Evolutionary conservation across 2,113 vertebrate species (phyloP), one percentile per base, ranked within the genome.

Genomic region (Channa argus): DNA sequence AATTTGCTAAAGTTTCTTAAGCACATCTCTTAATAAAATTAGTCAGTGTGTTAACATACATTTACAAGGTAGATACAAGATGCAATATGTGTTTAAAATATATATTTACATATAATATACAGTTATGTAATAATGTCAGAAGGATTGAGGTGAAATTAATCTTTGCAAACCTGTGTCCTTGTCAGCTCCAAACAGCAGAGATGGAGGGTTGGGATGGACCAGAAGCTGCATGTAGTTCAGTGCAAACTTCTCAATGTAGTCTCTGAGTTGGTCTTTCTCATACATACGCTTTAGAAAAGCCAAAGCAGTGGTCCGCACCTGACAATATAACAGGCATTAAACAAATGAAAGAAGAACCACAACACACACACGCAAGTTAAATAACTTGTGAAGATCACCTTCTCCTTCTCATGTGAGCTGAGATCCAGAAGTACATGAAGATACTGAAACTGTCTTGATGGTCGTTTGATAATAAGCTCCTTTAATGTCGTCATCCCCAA

Each of bases 181-280:
- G 90, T 96, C 96, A 0, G 96, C 97, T 1, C 97, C 96, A 0
- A 99, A 98, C 1, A 98, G 95, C 59, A 98, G 91, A 0, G 97
- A 98, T 0, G 97, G 97, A 0, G 97, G 97, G 85, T 99, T 99
- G 53, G 97, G 97, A 55, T 99, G 97, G 12, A 98, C 97, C 45
- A 99, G 88, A 0, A 98, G 96, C 93, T 98, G 97, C 78, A 99
- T 93, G 92, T 98, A 98, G 90, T 98, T 99, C 68, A 99, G 94
- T 1, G 96, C 97, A 24, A 97, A 98, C 73, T 97, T 97, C 90
- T 99, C 97, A 8, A 99, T 96, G 33, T 97, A 98, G 61, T 96
- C 96, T 1, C 96, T 92, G 11, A 99, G 95, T 14, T 96, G 96
- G 1, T 97, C 96, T 77, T 96, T 97, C 90, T 99, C 97, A 0